phyloP scores from a whole-genome alignment of 53 echinoderm and acorn worm species.

The Luidia sarsii region DNA sequence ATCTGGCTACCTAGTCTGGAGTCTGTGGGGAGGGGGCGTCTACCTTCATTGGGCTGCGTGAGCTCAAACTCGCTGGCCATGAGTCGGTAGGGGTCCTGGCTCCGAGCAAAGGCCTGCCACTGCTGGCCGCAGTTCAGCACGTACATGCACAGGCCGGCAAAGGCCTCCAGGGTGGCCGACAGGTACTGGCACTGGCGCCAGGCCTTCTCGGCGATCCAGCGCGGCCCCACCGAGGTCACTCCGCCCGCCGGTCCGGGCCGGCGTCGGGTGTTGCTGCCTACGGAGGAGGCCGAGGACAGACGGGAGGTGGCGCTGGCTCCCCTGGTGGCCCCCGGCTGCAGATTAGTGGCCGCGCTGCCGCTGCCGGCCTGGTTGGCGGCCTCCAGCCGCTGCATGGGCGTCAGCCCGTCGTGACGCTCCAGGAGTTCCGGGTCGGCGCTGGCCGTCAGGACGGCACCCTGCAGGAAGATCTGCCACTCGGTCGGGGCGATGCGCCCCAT shows the following conservation, averaged over 20 bases:
- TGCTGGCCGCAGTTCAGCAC: slow-evolving; percentile 80
- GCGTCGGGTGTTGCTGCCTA: slow-evolving; percentile 20
- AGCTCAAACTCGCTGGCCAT: slow-evolving; percentile 44
- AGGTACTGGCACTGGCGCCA: slow-evolving; percentile 99
- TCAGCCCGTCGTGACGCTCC: slow-evolving; percentile 90
- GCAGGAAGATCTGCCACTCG: slow-evolving; percentile 89
- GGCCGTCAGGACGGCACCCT: slow-evolving; percentile 83
- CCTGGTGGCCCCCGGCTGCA: too few relatives aligned
- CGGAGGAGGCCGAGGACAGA: slow-evolving; percentile 54
- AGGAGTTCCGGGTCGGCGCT: slow-evolving; percentile 72
- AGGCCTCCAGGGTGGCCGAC: slow-evolving; percentile 77
- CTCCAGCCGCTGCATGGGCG: slow-evolving; percentile 94
- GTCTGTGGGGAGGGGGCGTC: too few relatives aligned
- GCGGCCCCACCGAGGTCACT: slow-evolving; percentile 81
- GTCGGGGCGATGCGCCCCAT: slow-evolving; percentile 65
- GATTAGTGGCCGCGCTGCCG: too few relatives aligned
- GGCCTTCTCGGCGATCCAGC: slow-evolving; percentile 90
- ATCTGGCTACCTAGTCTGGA: too few relatives aligned
- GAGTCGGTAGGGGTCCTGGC: slow-evolving; percentile 71
- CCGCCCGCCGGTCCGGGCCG: slow-evolving; percentile 30
- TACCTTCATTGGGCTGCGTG: slow-evolving; percentile 13
- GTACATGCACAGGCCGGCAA: slow-evolving; percentile 86
- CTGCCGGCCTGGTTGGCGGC: slow-evolving; percentile 64
- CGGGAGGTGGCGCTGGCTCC: slow-evolving; percentile 40
- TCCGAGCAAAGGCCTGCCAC: slow-evolving; percentile 79